These are phyloP conservation scores for Drosophila demipolita DNA, from an alignment of 2,888 invertebrate species.

Conservation along the genomic window DNA sequence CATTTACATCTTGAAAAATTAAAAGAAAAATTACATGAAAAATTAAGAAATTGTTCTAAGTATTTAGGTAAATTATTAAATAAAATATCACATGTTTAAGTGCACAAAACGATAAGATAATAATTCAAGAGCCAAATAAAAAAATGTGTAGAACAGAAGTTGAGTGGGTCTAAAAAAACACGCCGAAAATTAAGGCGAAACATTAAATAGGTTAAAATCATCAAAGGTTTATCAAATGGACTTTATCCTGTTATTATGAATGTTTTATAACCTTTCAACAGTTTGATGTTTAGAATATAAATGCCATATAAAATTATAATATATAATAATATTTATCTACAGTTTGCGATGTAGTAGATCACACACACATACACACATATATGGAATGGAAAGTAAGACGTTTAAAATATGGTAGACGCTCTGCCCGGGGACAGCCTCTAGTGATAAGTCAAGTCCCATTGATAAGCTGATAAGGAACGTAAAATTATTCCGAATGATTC, in stretches of 20 bases:
- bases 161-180: neutral
- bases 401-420: slow-evolving; percentile 17
- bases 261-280: neutral
- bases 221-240: neutral
- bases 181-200: neutral
- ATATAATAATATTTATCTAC: neutral
- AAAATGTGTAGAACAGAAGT: neutral
- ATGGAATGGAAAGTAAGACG: slow-evolving; percentile 25
- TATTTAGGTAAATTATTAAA: neutral
- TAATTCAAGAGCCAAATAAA: slow-evolving; percentile 3
- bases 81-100: slow-evolving; percentile 11
- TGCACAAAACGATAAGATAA: slow-evolving; percentile 23
- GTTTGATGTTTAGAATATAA: neutral
- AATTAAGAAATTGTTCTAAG: neutral
- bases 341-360: neutral
- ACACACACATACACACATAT: neutral
- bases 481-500: slow-evolving; percentile 26
- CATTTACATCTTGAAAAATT: neutral
- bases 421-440: slow-evolving; percentile 27
- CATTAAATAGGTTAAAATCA: neutral
- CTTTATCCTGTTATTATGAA: neutral
- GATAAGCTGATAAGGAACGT: slow-evolving; percentile 29
- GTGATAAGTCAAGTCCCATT: slow-evolving; percentile 1
- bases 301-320: neutral
- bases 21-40: neutral